These are phyloP conservation scores for Phocoena sinus DNA, from an alignment of 2,113 vertebrate genomes.

Conservation along the genomic window DNA sequence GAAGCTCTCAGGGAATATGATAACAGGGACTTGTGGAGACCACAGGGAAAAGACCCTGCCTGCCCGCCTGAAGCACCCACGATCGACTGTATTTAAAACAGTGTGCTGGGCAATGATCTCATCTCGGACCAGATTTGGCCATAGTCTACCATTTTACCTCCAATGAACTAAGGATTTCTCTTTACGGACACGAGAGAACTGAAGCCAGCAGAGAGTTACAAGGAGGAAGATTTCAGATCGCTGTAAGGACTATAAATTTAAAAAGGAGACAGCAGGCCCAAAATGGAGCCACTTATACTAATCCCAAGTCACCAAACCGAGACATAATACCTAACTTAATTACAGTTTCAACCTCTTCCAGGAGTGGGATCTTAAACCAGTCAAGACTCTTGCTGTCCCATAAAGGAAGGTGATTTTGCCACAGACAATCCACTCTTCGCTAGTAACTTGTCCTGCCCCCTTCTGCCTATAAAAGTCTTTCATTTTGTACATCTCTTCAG, in stretches of 20 bases:
- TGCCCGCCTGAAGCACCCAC: neutral
- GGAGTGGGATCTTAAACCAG: neutral
- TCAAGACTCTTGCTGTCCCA: neutral
- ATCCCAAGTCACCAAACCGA: neutral
- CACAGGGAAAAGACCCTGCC: neutral
- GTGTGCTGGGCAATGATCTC: neutral
- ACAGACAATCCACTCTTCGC: neutral
- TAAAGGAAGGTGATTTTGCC: neutral
- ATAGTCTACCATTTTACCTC: neutral
- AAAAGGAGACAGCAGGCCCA: neutral
- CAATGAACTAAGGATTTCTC: neutral
- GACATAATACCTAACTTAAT: neutral
- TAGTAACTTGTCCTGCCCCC: neutral
- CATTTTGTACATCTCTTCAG: neutral
- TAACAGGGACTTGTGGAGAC: fast-evolving
- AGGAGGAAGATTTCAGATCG: neutral
- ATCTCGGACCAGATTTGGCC: neutral
- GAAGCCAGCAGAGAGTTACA: neutral
- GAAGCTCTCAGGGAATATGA: neutral
- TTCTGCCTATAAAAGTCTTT: neutral
- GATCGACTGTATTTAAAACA: neutral
- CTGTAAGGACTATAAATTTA: neutral
- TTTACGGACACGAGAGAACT: neutral
- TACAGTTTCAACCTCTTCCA: neutral
- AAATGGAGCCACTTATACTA: neutral